Conservation (phyloP, 2,113 vertebrate genomes). For the Dryoscopus gambensis region DNA sequence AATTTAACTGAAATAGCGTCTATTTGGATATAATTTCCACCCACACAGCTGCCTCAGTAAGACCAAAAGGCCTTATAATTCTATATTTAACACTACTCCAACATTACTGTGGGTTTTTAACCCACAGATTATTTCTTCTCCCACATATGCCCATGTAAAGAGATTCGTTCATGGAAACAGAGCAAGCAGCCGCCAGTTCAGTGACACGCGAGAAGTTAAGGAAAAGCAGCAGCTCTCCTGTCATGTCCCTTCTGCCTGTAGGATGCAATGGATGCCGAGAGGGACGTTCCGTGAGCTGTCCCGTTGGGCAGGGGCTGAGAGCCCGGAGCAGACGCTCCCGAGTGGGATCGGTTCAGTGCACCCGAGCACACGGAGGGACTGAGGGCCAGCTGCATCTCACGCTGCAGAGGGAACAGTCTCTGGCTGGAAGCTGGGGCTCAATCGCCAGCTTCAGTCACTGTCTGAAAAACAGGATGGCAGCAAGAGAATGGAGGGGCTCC, state of each 20-base stretch:
- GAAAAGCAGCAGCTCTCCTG: not conserved
- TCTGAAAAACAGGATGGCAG: not conserved
- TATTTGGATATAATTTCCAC: not conserved
- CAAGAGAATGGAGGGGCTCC: not conserved
- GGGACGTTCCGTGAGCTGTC: fast-evolving
- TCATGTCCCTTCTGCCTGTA: fast-evolving
- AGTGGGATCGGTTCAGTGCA: fast-evolving
- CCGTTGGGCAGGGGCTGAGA: fast-evolving
- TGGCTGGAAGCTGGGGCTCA: not conserved
- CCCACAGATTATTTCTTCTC: not conserved
- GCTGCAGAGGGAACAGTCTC: not conserved
- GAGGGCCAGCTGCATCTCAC: not conserved
- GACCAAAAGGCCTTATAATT: not conserved
- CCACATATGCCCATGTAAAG: not conserved
- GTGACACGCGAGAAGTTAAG: not conserved
- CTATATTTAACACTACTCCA: not conserved
- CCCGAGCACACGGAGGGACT: fast-evolving
- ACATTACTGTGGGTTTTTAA: not conserved
- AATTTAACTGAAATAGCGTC: not conserved
- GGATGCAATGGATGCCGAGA: fast-evolving
- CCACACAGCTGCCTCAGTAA: not conserved
- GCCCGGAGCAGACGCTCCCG: fast-evolving
- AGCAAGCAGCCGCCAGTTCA: not conserved
- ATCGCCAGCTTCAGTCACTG: not conserved
- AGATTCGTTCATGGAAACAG: not conserved